These are phyloP conservation scores for Radopholus similis DNA, from an alignment of 1,140 invertebrate species.

Conservation along the genomic window DNA sequence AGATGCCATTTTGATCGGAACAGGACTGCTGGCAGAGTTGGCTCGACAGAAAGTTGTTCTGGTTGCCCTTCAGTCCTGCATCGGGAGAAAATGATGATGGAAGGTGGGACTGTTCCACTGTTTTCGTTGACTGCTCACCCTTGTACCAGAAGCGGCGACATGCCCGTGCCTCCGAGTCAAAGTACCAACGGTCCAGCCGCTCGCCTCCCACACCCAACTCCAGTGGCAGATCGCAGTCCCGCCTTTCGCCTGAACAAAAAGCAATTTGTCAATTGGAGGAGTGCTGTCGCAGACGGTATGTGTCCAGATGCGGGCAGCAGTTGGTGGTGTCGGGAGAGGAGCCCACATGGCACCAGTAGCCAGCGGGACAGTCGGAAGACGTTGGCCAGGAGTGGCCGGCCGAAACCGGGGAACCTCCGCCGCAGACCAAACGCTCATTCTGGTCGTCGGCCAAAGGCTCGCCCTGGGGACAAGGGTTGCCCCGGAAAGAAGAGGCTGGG, in stretches of 20 bases:
- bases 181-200: slow-evolving; percentile 51
- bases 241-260: slow-evolving; percentile 8
- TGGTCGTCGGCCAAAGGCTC: slow-evolving; percentile 43
- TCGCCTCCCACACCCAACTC: slow-evolving; percentile 48
- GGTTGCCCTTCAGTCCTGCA: slow-evolving; percentile 64
- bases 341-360: slow-evolving; percentile 57
- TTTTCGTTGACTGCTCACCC: slow-evolving; percentile 31
- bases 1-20: slow-evolving; percentile 19
- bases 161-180: slow-evolving; percentile 43
- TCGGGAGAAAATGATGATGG: not conserved
- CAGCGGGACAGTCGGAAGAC: slow-evolving; percentile 10
- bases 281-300: not conserved
- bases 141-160: slow-evolving; percentile 49
- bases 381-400: not conserved
- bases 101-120: not conserved
- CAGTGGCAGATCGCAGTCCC: slow-evolving; percentile 50
- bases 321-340: slow-evolving; percentile 57
- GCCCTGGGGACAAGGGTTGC: slow-evolving; percentile 51
- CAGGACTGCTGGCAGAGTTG: slow-evolving; percentile 32
- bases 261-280: slow-evolving; percentile 27
- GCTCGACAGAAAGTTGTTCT: slow-evolving; percentile 78
- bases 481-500: slow-evolving; percentile 29
- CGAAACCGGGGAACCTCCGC: slow-evolving; percentile 25
- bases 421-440: slow-evolving; percentile 57
- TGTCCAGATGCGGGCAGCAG: slow-evolving; percentile 44